A percentile compares a stretch with the other conserved stretches of the same genome.
phyloP scores from a whole-genome alignment of 2,113 vertebrate genomes.

The Nycticryphes semicollaris region DNA sequence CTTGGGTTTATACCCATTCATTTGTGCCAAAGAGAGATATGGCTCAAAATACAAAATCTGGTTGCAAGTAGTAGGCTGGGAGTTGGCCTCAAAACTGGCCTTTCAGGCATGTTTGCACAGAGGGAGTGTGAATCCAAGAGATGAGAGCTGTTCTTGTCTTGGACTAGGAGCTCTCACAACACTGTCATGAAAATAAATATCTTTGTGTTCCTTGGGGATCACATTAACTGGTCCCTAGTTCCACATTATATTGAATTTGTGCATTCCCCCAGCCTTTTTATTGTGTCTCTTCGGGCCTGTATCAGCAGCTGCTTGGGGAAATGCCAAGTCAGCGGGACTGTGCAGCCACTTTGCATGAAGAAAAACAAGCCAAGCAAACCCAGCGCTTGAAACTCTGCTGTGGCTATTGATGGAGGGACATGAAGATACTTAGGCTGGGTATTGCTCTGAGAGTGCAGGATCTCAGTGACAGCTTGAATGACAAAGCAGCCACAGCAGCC shows the following conservation, averaged over 20 bases:
- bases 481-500: background rate
- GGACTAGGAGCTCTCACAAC: background rate
- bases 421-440: background rate
- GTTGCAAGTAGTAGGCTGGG: background rate
- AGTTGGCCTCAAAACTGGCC: background rate
- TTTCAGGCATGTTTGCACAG: background rate
- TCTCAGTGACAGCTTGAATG: background rate
- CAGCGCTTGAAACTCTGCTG: background rate
- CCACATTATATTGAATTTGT: constrained; percentile 11
- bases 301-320: constrained; percentile 49
- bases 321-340: background rate
- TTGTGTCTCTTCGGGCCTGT: background rate
- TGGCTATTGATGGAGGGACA: background rate
- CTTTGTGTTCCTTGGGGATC: background rate
- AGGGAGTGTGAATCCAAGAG: background rate
- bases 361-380: background rate
- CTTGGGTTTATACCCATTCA: background rate
- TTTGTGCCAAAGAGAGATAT: background rate
- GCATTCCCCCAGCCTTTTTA: constrained; percentile 7
- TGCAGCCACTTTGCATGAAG: background rate
- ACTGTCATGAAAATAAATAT: background rate
- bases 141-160: background rate
- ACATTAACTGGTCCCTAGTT: constrained; percentile 10
- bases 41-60: background rate
- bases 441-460: background rate